Evolutionary conservation across 2,888 invertebrate species (phyloP).

Genomic region (Epinotia nisella): DNA sequence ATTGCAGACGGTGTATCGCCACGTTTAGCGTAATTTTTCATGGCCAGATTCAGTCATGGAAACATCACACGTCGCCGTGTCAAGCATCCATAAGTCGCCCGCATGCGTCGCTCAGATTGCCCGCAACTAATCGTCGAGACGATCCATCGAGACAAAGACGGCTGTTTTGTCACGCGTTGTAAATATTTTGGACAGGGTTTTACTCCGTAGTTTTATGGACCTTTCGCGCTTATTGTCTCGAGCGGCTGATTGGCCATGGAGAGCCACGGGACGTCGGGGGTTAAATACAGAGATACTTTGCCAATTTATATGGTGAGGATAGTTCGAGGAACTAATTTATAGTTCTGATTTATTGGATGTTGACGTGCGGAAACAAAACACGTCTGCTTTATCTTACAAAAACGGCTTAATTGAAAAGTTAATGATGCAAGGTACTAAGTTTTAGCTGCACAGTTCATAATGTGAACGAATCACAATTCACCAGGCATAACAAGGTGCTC

Average conservation of each 20-base stretch:
- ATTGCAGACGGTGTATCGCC: neutral
- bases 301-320: conserved; percentile 36
- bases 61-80: neutral
- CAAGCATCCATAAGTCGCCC: conserved; percentile 59
- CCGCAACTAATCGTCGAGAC: conserved; percentile 77
- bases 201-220: conserved; percentile 79
- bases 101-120: conserved; percentile 67
- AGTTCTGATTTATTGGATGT: conserved; percentile 39
- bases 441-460: neutral
- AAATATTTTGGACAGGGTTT: conserved; percentile 82
- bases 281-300: conserved; percentile 20
- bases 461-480: neutral
- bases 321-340: conserved; percentile 38
- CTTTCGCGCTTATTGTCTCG: conserved; percentile 80
- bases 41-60: neutral
- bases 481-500: neutral
- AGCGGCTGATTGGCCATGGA: conserved; percentile 74
- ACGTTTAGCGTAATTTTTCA: neutral
- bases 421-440: neutral
- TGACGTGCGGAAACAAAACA: conserved; percentile 20
- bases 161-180: conserved; percentile 80
- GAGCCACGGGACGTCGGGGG: conserved; percentile 56
- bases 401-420: neutral
- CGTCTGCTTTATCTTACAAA: conserved; percentile 12
- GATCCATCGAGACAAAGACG: conserved; percentile 74